Evolutionary conservation across 2,888 invertebrate species (phyloP), one percentile per base, ranked within the genome.

Genomic region (Prionchulus punctatus): DNA sequence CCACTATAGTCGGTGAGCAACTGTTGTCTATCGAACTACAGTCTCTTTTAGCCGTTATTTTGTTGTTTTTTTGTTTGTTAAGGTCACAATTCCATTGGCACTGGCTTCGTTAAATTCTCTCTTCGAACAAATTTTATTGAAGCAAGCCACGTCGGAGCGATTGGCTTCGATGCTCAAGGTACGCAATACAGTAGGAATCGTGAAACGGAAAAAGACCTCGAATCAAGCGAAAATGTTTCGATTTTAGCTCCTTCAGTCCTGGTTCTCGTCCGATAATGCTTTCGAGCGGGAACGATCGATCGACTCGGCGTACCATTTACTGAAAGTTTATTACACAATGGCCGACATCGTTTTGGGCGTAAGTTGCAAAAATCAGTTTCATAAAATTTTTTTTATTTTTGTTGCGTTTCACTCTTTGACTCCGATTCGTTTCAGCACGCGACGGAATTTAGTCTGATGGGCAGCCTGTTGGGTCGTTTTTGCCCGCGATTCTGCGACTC

Each of bases 401-500:
- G 25, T 50, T n/a, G n/a, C n/a, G n/a, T n/a, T n/a, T n/a, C n/a
- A n/a, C n/a, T n/a, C n/a, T n/a, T n/a, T n/a, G n/a, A n/a, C n/a
- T n/a, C n/a, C n/a, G n/a, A n/a, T n/a, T n/a, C n/a, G 55, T 54
- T 58, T 31, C 55, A 63, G 59, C 61, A 60, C 18, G 68, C 68
- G 1, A 61, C 64, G 1, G 70, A 69, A 28, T 70, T 69, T 57
- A 51, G 60, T 15, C 65, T 67, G 7, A 59, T 70, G 45, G 62
- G 64, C 57, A 64, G 63, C 4, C 58, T 69, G 7, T 57, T 70
- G 21, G 70, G 65, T 26, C 63, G 69, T 18, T 59, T 68, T 23
- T 60, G 66, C 23, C 70, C 70, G 2, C 62, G 70, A 26, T 61
- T 69, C 36, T 63, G 64, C 2, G 70, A 70, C 58, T 63, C 66